phyloP scores from a whole-genome alignment of 53 echinoderm and acorn worm genomes.

The Henricia sp. region DNA sequence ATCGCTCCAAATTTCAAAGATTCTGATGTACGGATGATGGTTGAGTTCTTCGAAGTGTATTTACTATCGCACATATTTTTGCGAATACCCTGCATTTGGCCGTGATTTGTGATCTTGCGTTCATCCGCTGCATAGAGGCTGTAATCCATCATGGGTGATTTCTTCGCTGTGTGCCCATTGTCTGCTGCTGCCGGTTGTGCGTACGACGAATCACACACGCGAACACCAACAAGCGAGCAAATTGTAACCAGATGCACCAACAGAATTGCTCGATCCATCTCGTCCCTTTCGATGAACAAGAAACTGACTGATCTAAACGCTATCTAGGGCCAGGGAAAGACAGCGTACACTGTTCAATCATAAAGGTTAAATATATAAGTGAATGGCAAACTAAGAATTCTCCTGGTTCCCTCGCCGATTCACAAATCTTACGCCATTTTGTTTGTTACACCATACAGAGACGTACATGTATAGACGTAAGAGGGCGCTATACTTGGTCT shows the following conservation, averaged over 20 bases:
- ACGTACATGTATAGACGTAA: background rate
- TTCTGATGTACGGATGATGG: slow-evolving; percentile 88
- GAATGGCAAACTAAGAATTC: background rate
- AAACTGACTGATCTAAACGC: background rate
- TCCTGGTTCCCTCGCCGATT: background rate
- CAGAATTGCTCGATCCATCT: slow-evolving; percentile 30
- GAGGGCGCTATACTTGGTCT: background rate
- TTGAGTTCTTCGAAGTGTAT: slow-evolving; percentile 42
- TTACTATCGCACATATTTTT: slow-evolving; percentile 25
- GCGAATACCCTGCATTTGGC: background rate
- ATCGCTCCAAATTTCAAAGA: slow-evolving; percentile 71
- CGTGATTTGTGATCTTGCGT: slow-evolving; percentile 23
- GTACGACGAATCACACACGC: slow-evolving; percentile 17
- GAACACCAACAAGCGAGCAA: background rate
- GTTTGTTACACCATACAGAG: background rate
- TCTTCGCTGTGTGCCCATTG: slow-evolving; percentile 53
- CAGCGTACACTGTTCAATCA: background rate
- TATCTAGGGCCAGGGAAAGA: background rate
- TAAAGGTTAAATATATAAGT: background rate
- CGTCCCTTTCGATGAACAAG: background rate
- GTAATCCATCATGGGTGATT: slow-evolving; percentile 45
- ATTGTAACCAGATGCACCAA: slow-evolving; percentile 46
- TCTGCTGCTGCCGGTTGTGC: background rate
- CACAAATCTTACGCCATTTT: too few relatives aligned
- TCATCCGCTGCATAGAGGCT: slow-evolving; percentile 42